Evolutionary conservation across 2,113 vertebrate species (phyloP).

Genomic region (Macquaria australasica): DNA sequence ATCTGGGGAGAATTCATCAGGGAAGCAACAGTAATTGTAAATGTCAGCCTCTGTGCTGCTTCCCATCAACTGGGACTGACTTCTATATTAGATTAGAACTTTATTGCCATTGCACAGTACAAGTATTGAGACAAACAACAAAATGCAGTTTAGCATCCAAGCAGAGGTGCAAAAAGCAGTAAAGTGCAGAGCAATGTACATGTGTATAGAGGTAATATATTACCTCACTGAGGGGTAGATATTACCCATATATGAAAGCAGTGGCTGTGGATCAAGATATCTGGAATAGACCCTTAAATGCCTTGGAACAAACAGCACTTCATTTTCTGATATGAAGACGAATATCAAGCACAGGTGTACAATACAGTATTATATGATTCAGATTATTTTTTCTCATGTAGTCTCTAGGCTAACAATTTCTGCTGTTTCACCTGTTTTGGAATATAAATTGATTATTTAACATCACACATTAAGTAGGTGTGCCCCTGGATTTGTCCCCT

Average conservation of each 20-base stretch:
- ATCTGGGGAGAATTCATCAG: conserved; percentile 33
- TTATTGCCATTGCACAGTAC: too few species aligned
- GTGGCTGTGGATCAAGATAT: not conserved
- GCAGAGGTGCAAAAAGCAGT: too few species aligned
- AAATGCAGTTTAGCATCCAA: too few species aligned
- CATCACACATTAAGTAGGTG: not conserved
- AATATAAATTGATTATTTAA: not conserved
- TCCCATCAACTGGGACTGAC: conserved; percentile 13
- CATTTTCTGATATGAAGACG: not conserved
- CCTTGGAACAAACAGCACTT: not conserved
- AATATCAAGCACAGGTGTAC: not conserved
- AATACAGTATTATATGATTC: not conserved
- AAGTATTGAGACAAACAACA: too few species aligned
- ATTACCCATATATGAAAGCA: not conserved
- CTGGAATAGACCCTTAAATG: not conserved
- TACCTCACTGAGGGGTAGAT: too few species aligned
- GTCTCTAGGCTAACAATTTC: not conserved
- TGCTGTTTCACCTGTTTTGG: not conserved
- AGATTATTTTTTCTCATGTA: not conserved
- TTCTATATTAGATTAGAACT: not conserved
- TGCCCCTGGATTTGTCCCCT: not conserved
- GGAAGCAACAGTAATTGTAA: conserved; percentile 15
- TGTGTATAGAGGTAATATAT: too few species aligned
- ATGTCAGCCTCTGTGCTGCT: conserved; percentile 5
- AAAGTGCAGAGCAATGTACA: too few species aligned